Evolutionary conservation across 2,113 vertebrate genomes (phyloP).

Genomic region (Elaphurus davidianus): DNA sequence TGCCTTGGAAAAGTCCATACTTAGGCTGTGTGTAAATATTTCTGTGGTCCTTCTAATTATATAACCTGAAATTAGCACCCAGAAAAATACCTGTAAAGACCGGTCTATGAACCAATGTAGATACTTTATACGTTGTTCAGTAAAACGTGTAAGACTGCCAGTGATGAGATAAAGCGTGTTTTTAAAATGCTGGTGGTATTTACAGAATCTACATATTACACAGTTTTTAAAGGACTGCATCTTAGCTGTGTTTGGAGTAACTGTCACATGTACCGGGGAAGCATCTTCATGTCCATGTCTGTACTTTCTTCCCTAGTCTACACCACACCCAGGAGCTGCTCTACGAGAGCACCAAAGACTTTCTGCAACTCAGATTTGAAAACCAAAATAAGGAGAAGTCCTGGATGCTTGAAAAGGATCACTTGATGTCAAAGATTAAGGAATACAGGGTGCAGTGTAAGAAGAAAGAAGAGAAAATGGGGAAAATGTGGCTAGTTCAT

Average conservation of each 20-base stretch:
- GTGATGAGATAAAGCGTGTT: not conserved
- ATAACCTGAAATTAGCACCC: not conserved
- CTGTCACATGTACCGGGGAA: not conserved
- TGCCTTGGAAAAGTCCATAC: not conserved
- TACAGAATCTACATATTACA: not conserved
- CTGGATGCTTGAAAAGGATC: constrained; percentile 96
- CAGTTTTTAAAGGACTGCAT: not conserved
- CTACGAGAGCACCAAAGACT: constrained; percentile 93
- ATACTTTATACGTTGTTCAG: not conserved
- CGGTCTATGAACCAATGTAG: not conserved
- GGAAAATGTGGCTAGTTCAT: constrained; percentile 48
- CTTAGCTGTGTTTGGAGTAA: not conserved
- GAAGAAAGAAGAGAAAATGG: constrained; percentile 54
- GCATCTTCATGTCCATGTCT: not conserved
- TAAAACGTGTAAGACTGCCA: not conserved
- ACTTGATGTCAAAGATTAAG: constrained; percentile 86
- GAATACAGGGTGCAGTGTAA: constrained; percentile 75
- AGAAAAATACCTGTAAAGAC: not conserved
- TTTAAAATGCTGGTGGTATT: not conserved
- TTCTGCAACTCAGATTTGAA: constrained; percentile 91
- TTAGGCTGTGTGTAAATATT: not conserved
- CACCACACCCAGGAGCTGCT: constrained; percentile 91
- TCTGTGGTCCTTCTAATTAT: not conserved
- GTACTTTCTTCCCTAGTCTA: constrained; percentile 80
- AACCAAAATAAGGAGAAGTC: constrained; percentile 88